Conservation (phyloP, 2,113 vertebrate genomes). For the Phalacrocorax brasilianus region DNA sequence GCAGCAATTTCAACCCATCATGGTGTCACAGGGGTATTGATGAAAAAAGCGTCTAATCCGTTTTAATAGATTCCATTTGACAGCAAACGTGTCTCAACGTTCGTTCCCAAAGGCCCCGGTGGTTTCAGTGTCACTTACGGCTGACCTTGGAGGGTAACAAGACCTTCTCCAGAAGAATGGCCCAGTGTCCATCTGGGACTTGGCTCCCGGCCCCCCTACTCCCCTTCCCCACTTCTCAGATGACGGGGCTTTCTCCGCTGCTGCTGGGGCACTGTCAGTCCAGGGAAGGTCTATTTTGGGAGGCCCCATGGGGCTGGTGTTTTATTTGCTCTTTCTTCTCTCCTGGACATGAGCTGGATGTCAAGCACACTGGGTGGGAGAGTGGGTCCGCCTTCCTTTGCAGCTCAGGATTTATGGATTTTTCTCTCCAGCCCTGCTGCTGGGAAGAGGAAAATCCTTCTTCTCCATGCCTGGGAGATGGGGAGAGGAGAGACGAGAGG, state of each 20-base stretch:
- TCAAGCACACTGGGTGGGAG: not conserved
- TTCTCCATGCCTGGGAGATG: not conserved
- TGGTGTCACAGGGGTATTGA: conserved; percentile 62
- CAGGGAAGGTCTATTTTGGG: not conserved
- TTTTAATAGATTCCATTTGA: conserved; percentile 73
- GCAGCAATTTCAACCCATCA: conserved; percentile 71
- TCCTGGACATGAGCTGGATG: not conserved
- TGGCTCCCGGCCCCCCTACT: not conserved
- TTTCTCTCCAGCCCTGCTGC: not conserved
- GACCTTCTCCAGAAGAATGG: conserved; percentile 53
- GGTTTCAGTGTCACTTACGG: conserved; percentile 10
- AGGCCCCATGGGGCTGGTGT: not conserved
- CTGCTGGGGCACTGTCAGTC: not conserved
- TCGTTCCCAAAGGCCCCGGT: conserved; percentile 42
- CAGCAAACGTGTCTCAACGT: conserved; percentile 54
- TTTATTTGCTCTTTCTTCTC: not conserved
- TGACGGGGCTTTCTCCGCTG: not conserved
- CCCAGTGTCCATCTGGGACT: conserved; percentile 34
- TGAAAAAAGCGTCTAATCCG: conserved; percentile 66
- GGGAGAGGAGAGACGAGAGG: not conserved
- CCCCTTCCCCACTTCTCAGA: not conserved
- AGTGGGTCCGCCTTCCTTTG: not conserved
- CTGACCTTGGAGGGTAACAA: conserved; percentile 45
- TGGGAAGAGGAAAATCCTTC: not conserved
- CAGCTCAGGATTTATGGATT: accelerated